Evolutionary conservation across 1,140 invertebrate species (phyloP).

Genomic region (Eueides isabella): DNA sequence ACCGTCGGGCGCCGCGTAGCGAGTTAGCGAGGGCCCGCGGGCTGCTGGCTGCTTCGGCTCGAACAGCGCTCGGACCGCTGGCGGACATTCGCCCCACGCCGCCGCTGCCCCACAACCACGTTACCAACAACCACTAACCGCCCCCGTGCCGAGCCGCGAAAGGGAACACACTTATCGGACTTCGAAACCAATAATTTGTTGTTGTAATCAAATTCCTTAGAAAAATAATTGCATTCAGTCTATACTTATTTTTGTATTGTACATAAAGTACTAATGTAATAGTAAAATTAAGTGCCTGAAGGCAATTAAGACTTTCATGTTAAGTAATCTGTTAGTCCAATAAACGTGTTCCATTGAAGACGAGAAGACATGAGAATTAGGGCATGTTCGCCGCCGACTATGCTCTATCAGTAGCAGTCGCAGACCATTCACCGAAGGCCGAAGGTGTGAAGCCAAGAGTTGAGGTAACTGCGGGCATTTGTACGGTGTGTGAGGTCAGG

Average conservation of each 20-base stretch:
- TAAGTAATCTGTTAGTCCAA: slow-evolving; percentile 42
- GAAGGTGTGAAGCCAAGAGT: slow-evolving; percentile 81
- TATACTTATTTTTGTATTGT: too few species aligned
- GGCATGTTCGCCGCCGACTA: slow-evolving; percentile 68
- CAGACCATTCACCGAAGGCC: slow-evolving; percentile 71
- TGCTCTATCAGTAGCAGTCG: slow-evolving; percentile 65
- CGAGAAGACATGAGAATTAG: slow-evolving; percentile 62
- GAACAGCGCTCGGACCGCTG: slow-evolving; percentile 71
- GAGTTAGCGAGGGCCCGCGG: slow-evolving; percentile 67
- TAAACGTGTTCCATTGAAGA: slow-evolving; percentile 68
- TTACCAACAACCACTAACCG: slow-evolving; percentile 69
- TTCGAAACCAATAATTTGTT: not conserved
- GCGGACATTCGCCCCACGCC: slow-evolving; percentile 71
- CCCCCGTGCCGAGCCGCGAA: slow-evolving; percentile 68
- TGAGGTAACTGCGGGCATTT: slow-evolving; percentile 81
- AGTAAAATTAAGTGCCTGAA: not conserved
- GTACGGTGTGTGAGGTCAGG: slow-evolving; percentile 80
- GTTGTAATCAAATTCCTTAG: not conserved
- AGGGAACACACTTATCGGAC: slow-evolving; percentile 70
- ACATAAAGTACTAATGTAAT: not conserved
- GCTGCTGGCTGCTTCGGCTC: slow-evolving; percentile 59
- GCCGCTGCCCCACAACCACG: slow-evolving; percentile 76
- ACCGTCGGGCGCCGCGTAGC: slow-evolving; percentile 78
- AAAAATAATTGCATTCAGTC: not conserved
- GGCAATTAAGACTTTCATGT: not conserved